These are phyloP conservation scores for Plodia interpunctella DNA, from an alignment of 1,140 invertebrate species.

Conservation along the genomic window DNA sequence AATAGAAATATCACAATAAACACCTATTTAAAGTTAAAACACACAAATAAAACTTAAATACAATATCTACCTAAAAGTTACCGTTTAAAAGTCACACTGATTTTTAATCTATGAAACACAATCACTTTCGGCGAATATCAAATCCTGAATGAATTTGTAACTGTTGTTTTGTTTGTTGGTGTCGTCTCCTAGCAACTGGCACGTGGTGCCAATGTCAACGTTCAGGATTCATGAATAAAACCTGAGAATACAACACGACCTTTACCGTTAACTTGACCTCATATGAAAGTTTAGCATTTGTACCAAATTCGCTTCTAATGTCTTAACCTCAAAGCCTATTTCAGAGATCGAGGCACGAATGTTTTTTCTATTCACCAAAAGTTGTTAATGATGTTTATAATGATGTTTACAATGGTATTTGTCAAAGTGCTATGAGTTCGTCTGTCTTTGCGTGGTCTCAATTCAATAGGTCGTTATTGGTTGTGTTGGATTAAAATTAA, in stretches of 20 bases:
- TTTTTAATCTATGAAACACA: neutral
- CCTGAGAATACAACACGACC: conserved; percentile 43
- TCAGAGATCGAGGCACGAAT: neutral
- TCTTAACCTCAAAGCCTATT: neutral
- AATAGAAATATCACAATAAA: conserved; percentile 7
- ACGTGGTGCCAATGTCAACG: conserved; percentile 55
- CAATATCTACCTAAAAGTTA: neutral
- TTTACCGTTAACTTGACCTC: conserved; percentile 46
- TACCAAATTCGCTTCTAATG: neutral
- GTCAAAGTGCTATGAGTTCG: too few species aligned
- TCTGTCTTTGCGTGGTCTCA: too few species aligned
- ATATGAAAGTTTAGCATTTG: conserved; percentile 15
- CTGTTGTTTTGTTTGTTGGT: conserved; percentile 42
- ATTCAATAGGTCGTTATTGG: too few species aligned
- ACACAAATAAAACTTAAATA: neutral
- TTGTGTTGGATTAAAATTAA: too few species aligned
- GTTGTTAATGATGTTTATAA: too few species aligned
- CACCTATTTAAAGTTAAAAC: neutral
- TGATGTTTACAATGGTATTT: too few species aligned
- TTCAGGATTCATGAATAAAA: conserved; percentile 30
- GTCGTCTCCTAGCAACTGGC: conserved; percentile 41
- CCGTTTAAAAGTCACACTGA: neutral
- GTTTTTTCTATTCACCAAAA: too few species aligned
- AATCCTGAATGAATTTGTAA: conserved; percentile 28
- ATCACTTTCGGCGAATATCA: neutral